Base-by-base conservation (phyloP, 2,113 vertebrate species). In the Myotis brandtii region DNA sequence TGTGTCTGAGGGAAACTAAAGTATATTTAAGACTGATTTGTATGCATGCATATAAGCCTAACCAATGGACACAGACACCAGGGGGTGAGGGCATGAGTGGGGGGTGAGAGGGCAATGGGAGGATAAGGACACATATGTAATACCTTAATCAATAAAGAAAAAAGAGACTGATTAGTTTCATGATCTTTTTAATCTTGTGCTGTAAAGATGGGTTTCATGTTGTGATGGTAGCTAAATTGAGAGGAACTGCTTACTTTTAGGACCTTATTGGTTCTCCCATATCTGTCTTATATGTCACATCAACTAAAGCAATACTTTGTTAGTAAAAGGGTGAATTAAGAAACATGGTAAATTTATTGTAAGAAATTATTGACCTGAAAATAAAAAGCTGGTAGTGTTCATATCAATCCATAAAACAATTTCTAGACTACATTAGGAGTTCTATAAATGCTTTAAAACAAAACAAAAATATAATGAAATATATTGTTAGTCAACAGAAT, bases 161-260 rank as follows among this genome's bases (percentile, higher is more conserved):
- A 20, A 20, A 21, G 9, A 95, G 40, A 52, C 30, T 37, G 3
- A 54, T 1, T 83, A 46, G 69, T 59, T 52, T 86, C 16, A 30
- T 82, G 81, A 87, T 50, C 67, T 92, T 89, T 92, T 92, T 82
- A 67, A 92, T 87, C 59, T 95, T 48, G 27, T 88, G 59, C n/a
- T 75, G 0, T 10, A 81, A 37, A 9, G 7, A 67, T 54, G 10
- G 43, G 20, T 70, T 88, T 94, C 50, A 84, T 50, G 32, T 70
- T n/a, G 11, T 11, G 13, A 69, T 25, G 4, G 37, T 50, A 48
- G 30, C 59, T 92, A 76, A 87, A 90, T 9, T 95, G 46, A 87
- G 76, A 92, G 34, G 6, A 7, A 76, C 37, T 54, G 12, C 70
- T 94, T 85, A 72, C 77, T 94, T 97, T 91, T 88, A 97, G n/a